Base-by-base conservation (phyloP, 2,113 vertebrate genomes). In the Bungarus multicinctus region DNA sequence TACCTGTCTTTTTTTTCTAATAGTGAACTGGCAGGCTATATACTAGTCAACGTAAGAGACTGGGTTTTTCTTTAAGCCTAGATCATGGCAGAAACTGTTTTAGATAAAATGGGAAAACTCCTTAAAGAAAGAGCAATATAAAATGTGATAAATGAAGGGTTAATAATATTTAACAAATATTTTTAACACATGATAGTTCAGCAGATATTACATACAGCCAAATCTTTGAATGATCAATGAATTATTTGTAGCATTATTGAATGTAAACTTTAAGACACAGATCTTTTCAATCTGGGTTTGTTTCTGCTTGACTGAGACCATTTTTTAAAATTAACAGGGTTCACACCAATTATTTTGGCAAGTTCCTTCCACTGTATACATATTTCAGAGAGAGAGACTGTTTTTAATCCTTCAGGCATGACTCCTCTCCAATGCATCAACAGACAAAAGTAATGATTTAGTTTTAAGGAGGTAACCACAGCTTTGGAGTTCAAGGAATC, bases 331-430 rank as follows among this genome's bases (percentile, higher is more conserved):
- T 94, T 92, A 95, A 81, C 27, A 54, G 94, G 95, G 93, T 92
- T 97, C 85, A 4, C 96, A 96, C 87, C 90, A 95, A 91, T 94
- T 95, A 96, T 95, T 93, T 94, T 95, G 91, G 94, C 93, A 95
- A 91, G 87, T 81, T 95, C 94, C 92, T 91, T 45, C 92, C 54
- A 85, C 57, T 95, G 95, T 34, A 64, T 89, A 92, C 89, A 92
- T 91, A 91, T 95, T 95, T 96, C 93, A 74, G 27, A 93, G 94
- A 93, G 94, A 95, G 93, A 90, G 34, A 43, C 88, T 58, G 47
- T 89, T 96, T 94, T 81, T 95, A 96, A 95, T 96, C 96, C 87
- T 94, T 90, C 2, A 90, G 90, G 60, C 94, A 52, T 89, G 30
- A 93, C 57, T 94, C 50, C 0, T 0, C 81, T 96, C 39, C 30